Evolutionary conservation across 30 jellyfish, hydroid and myxozoan genomes (phyloP).

Genomic region (Catostylus mosaicus): DNA sequence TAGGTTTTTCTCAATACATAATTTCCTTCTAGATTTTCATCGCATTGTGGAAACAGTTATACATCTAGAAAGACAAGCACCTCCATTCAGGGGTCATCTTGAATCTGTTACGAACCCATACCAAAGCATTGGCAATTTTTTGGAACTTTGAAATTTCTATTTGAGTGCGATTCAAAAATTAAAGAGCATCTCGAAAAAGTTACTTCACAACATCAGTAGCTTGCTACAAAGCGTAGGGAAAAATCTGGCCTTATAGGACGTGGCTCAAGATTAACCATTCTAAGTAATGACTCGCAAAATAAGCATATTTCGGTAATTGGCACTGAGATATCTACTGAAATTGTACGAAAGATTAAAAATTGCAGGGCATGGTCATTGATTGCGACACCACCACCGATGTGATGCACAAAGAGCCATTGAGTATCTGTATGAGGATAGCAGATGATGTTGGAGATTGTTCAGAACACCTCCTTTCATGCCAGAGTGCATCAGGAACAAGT

Average conservation of each 20-base stretch:
- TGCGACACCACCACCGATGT: slow-evolving; percentile 48
- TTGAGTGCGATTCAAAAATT: slow-evolving; percentile 1
- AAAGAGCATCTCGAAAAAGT: slow-evolving; percentile 29
- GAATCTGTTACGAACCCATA: no score
- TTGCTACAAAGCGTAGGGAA: no score
- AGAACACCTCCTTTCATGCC: slow-evolving; percentile 18
- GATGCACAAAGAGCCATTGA: slow-evolving; percentile 24
- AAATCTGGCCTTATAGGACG: background rate
- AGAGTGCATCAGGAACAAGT: slow-evolving; percentile 12
- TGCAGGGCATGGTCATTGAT: no score
- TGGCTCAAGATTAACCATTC: slow-evolving; percentile 15
- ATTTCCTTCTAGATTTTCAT: no score
- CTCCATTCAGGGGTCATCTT: no score
- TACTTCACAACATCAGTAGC: background rate
- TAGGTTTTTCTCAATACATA: no score
- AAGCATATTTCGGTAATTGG: background rate
- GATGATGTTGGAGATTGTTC: slow-evolving; percentile 3
- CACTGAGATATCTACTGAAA: background rate
- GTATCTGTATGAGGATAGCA: slow-evolving; percentile 22
- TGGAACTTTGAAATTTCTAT: no score
- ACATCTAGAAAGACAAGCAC: no score
- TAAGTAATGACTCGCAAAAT: slow-evolving; percentile 20
- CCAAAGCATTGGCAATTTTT: no score
- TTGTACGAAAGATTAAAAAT: no score
- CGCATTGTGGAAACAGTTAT: no score